Evolutionary conservation across 2,888 invertebrate species (phyloP), one percentile per base, ranked within the genome.

Genomic region (Heliconius ethilla): DNA sequence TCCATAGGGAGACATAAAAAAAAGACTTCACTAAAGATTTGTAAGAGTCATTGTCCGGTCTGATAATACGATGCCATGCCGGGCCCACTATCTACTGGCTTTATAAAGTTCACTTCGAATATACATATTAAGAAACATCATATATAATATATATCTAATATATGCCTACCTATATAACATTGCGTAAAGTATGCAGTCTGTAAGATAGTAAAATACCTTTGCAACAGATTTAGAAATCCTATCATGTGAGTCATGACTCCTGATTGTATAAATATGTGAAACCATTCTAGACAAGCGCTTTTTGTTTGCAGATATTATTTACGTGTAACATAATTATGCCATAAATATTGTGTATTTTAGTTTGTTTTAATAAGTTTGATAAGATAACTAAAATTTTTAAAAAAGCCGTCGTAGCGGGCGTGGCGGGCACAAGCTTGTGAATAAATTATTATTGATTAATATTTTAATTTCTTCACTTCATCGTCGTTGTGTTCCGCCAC

Each of bases 171-270:
- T 6, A 27, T 25, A 63, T 63, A 63, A 63, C 6, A 63, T 63
- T 63, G 63, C 63, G 15, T 6, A 25, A 63, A 27, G 6, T 13
- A n/a, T n/a, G n/a, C 67, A 37, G 18, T 37, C 37, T 4, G 29
- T n/a, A 67, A 67, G 67, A 67, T 67, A 37, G 22, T 59, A 10
- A 59, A 59, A n/a, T n/a, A 59, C 7, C n/a, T 59, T n/a, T 37
- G 37, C n/a, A n/a, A 33, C n/a, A n/a, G 37, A 67, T 67, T 67
- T 67, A 67, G 67, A 67, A 67, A 67, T n/a, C n/a, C n/a, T 67
- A 37, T 67, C n/a, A 37, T n/a, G 67, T 67, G 67, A 67, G n/a
- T 67, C 67, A 67, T 13, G 37, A 18, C 45, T 45, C 13, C 7
- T 33, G 33, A n/a, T 22, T 37, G n/a, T 67, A 37, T 37, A 37